A percentile compares a stretch with the other conserved stretches of the same genome.
Evolutionary conservation across 2,797 vertebrate genomes (phyloP).

Genomic region (Cossypha niveicapilla): DNA sequence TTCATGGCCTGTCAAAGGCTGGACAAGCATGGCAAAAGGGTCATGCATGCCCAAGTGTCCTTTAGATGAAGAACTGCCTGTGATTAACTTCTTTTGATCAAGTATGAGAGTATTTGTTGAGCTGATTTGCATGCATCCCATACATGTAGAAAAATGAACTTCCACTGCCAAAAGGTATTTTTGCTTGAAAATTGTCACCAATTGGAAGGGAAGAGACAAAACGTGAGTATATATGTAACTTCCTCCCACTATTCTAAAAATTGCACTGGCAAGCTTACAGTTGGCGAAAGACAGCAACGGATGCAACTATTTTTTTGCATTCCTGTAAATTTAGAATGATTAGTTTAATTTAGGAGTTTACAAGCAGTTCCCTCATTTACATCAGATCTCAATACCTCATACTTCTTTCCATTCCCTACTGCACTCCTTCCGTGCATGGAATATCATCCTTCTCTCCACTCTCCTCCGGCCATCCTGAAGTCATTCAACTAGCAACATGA

Average conservation of each 20-base stretch:
- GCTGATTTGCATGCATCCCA: neutral
- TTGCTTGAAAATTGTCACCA: neutral
- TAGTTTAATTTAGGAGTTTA: slow-evolving; percentile 8
- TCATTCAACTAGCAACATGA: neutral
- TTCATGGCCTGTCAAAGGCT: neutral
- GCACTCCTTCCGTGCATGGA: neutral
- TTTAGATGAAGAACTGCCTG: neutral
- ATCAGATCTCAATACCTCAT: neutral
- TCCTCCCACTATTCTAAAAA: slow-evolving; percentile 16
- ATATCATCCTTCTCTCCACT: neutral
- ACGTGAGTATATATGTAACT: neutral
- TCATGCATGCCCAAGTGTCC: rapidly evolving
- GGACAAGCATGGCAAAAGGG: neutral
- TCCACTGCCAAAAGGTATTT: neutral
- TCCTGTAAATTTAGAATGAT: neutral
- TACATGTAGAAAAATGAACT: neutral
- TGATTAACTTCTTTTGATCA: neutral
- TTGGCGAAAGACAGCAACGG: neutral
- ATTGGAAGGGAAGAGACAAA: neutral
- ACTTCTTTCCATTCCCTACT: neutral
- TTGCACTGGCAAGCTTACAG: slow-evolving; percentile 1
- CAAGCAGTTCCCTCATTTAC: neutral
- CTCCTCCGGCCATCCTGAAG: neutral
- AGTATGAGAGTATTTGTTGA: neutral
- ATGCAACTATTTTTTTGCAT: neutral